These are phyloP conservation scores for Periophthalmodon schlosseri DNA, from an alignment of 2,113 vertebrate species.

Conservation along the genomic window DNA sequence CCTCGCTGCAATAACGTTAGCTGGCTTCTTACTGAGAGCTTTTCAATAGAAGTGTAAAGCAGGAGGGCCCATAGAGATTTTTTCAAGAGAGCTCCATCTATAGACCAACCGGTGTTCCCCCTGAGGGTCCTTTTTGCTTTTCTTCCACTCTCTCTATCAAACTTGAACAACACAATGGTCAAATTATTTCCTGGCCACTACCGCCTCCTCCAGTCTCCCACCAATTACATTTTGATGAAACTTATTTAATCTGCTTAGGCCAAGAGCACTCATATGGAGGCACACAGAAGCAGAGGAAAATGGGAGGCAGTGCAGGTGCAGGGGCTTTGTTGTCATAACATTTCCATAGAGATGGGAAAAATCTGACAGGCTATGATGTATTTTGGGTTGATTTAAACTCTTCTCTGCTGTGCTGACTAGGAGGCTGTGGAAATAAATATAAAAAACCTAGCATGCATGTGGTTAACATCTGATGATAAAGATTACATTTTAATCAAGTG, in stretches of 20 bases:
- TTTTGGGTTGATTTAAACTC: slow-evolving; percentile 9
- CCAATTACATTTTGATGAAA: slow-evolving; percentile 59
- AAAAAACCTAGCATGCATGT: background rate
- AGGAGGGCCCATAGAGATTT: slow-evolving; percentile 42
- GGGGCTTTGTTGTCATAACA: slow-evolving; percentile 65
- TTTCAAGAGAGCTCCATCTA: slow-evolving; percentile 40
- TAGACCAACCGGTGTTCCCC: slow-evolving; percentile 35
- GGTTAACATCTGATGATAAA: background rate
- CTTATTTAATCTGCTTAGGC: slow-evolving; percentile 61
- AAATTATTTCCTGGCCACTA: slow-evolving; percentile 50
- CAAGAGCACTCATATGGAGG: slow-evolving; percentile 35
- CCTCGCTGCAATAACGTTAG: slow-evolving; percentile 62
- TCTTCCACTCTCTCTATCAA: slow-evolving; percentile 39
- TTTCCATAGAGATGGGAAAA: slow-evolving; percentile 53
- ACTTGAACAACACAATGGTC: slow-evolving; percentile 42
- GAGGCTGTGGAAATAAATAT: background rate
- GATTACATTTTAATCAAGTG: background rate
- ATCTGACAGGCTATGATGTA: slow-evolving; percentile 39
- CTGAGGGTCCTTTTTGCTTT: slow-evolving; percentile 58
- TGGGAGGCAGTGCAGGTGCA: slow-evolving; percentile 53
- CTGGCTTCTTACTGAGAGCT: slow-evolving; percentile 42
- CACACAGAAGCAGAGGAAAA: slow-evolving; percentile 24
- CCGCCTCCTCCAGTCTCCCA: slow-evolving; percentile 34
- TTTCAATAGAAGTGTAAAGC: slow-evolving; percentile 31
- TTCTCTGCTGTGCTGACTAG: slow-evolving; percentile 21